phyloP scores from a whole-genome alignment of 1,140 invertebrate genomes.

The Subanguina moxae region DNA sequence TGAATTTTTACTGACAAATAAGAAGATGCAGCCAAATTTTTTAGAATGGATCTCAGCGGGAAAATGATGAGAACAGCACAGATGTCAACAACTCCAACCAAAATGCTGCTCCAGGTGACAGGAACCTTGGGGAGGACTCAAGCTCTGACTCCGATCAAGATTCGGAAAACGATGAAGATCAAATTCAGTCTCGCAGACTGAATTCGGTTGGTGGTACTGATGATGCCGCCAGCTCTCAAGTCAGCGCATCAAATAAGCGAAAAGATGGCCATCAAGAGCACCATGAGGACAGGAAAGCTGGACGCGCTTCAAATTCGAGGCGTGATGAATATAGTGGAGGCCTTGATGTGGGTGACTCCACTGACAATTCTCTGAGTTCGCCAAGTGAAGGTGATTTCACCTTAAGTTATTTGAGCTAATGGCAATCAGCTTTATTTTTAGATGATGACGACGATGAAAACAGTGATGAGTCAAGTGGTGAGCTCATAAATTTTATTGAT shows the following conservation, averaged over 20 bases:
- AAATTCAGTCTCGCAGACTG: constrained; percentile 22
- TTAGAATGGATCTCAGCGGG: constrained; percentile 1
- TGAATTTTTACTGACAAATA: background rate
- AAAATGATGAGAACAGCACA: background rate
- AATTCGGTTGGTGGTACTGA: constrained; percentile 15
- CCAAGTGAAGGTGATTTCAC: background rate
- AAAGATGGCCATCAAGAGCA: constrained; percentile 3
- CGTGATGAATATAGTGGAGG: background rate
- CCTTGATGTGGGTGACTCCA: constrained; percentile 4
- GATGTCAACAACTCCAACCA: background rate
- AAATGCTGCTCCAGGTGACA: background rate
- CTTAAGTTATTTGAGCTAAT: too few species aligned
- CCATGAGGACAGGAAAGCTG: background rate
- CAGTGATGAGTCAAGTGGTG: constrained; percentile 33
- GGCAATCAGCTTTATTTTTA: too few species aligned
- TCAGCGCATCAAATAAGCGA: background rate
- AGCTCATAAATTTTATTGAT: background rate
- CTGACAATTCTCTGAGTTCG: constrained; percentile 22
- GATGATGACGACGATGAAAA: constrained; percentile 46
- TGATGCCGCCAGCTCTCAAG: background rate
- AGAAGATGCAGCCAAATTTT: background rate
- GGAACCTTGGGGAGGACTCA: constrained; percentile 24
- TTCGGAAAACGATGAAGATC: constrained; percentile 30
- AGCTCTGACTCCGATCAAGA: constrained; percentile 38
- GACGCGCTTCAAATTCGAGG: too few species aligned